These are phyloP conservation scores for Drosophila mercatorum DNA, from an alignment of 2,888 invertebrate species.

Conservation along the genomic window DNA sequence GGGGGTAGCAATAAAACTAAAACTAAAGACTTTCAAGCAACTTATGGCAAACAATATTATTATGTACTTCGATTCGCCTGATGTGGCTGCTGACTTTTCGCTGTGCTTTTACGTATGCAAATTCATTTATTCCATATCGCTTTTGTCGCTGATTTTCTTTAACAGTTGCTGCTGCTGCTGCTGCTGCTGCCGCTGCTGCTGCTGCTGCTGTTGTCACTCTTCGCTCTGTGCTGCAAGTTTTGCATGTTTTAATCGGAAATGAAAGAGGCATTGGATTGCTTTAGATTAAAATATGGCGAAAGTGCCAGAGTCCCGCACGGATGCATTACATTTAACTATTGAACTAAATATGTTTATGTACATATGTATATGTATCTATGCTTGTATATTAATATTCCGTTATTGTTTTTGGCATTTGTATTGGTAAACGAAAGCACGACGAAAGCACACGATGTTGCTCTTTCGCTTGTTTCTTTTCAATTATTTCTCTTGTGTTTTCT, in stretches of 20 bases:
- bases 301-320: conserved; percentile 20
- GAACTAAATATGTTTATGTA: background rate
- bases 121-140: conserved; percentile 60
- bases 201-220: conserved; percentile 26
- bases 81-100: conserved; percentile 56
- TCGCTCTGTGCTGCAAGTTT: conserved; percentile 20
- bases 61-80: conserved; percentile 43
- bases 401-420: conserved; percentile 15
- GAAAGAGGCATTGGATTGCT: conserved; percentile 32
- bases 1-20: conserved; percentile 62
- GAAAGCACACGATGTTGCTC: conserved; percentile 25
- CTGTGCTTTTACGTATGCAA: conserved; percentile 61
- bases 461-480: conserved; percentile 7
- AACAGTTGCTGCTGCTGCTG: conserved; percentile 28
- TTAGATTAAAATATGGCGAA: conserved; percentile 49
- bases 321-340: conserved; percentile 1
- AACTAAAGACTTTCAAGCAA: conserved; percentile 46
- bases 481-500: background rate
- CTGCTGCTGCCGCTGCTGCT: background rate
- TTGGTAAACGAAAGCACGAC: conserved; percentile 23
- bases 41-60: conserved; percentile 31
- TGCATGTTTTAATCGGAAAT: conserved; percentile 33
- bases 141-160: conserved; percentile 55
- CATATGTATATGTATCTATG: background rate
- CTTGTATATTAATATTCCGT: conserved; percentile 2